These are phyloP conservation scores for Conistra vaccinii DNA, from an alignment of 2,888 invertebrate species.

Conservation along the genomic window DNA sequence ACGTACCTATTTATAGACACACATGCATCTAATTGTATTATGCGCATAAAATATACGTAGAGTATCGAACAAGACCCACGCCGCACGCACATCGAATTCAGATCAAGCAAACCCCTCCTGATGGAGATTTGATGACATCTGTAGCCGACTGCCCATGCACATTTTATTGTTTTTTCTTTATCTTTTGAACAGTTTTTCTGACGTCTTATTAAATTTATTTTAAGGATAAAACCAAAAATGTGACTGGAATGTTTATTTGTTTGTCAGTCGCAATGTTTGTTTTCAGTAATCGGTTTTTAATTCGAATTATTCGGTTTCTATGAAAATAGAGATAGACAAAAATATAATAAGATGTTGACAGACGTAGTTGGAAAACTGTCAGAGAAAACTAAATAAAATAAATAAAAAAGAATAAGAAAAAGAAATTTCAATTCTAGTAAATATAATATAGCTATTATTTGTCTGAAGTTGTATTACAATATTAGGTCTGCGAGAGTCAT, in stretches of 20 bases:
- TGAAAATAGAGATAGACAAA: background rate
- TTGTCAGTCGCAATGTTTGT: constrained; percentile 12
- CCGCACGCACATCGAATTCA: constrained; percentile 84
- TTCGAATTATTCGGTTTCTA: background rate
- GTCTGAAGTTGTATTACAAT: background rate
- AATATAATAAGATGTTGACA: constrained; percentile 16
- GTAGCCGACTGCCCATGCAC: constrained; percentile 62
- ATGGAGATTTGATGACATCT: constrained; percentile 85
- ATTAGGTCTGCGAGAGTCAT: background rate
- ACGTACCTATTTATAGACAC: constrained; percentile 60
- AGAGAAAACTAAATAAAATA: constrained; percentile 1
- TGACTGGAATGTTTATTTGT: constrained; percentile 44
- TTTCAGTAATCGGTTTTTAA: constrained; percentile 8
- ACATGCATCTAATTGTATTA: constrained; percentile 70
- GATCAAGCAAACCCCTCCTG: constrained; percentile 79
- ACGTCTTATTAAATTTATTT: constrained; percentile 46
- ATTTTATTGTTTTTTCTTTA: constrained; percentile 55
- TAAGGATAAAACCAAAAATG: constrained; percentile 10
- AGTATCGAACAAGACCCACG: constrained; percentile 51
- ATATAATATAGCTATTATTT: background rate
- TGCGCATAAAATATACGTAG: constrained; percentile 69
- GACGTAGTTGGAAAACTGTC: constrained; percentile 14
- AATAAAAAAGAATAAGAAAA: background rate
- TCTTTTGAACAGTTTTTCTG: constrained; percentile 46
- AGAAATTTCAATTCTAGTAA: background rate